Evolutionary conservation across 2,797 vertebrate species (phyloP).

Genomic region (Phaenicophaeus curvirostris): DNA sequence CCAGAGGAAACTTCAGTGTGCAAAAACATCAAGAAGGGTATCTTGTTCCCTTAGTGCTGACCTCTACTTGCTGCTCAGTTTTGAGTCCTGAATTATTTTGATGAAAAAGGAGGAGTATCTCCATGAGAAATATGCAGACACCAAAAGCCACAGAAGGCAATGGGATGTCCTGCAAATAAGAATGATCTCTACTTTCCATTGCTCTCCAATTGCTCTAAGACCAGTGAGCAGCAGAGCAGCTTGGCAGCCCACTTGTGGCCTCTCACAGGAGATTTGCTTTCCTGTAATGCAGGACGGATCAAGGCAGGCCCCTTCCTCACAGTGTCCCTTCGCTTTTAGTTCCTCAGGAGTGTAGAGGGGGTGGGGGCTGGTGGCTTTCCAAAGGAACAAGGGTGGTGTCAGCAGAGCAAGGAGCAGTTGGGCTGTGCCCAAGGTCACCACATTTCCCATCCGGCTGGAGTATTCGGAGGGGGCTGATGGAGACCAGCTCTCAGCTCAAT

Average conservation of each 20-base stretch:
- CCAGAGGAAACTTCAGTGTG: background rate
- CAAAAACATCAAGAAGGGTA: background rate
- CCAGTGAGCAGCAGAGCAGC: accelerated
- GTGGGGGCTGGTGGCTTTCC: background rate
- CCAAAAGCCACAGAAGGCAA: background rate
- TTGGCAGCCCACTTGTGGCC: accelerated
- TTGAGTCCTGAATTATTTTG: background rate
- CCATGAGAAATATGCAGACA: background rate
- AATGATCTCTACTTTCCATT: accelerated
- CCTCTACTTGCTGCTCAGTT: background rate
- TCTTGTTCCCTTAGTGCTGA: background rate
- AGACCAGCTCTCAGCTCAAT: background rate
- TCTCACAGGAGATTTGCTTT: background rate
- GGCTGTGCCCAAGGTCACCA: background rate
- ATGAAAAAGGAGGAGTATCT: background rate
- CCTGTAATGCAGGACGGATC: background rate
- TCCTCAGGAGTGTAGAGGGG: background rate
- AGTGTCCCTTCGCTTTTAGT: background rate
- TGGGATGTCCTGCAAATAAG: accelerated
- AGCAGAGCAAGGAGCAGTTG: background rate
- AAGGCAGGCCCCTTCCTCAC: background rate
- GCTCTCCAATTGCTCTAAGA: accelerated
- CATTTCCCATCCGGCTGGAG: background rate
- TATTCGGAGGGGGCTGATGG: background rate
- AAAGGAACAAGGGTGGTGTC: background rate